Percentiles rank a stretch among this genome's conserved stretches.
These are phyloP conservation scores for Eupsilia transversa DNA, from an alignment of 2,888 invertebrate species.

Conservation along the genomic window DNA sequence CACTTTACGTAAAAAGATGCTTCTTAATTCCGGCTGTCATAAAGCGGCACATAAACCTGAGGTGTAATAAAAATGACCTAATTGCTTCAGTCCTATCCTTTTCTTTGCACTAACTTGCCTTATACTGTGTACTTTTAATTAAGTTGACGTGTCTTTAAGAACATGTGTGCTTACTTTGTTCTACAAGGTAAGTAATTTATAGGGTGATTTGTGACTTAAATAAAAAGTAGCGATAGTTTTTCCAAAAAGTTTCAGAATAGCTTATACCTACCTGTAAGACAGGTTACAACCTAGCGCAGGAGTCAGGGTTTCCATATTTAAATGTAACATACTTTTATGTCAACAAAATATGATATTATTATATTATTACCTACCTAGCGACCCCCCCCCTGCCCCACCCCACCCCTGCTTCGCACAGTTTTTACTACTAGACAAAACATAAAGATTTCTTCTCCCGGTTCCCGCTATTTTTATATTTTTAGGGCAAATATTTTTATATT, in stretches of 20 bases:
- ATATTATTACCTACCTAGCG: too few species aligned
- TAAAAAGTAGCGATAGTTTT: not conserved
- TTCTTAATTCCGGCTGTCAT: conserved; percentile 52
- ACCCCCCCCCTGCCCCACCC: too few species aligned
- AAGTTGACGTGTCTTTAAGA: conserved; percentile 16
- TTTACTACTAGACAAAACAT: not conserved
- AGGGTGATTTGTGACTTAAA: not conserved
- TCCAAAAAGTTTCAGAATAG: not conserved
- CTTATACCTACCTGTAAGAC: not conserved
- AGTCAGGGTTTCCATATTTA: too few species aligned
- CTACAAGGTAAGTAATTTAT: conserved; percentile 21
- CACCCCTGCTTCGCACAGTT: not conserved
- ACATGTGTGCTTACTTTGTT: conserved; percentile 4
- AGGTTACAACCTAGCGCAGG: too few species aligned
- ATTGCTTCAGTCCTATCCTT: conserved; percentile 31
- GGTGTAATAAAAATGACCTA: conserved; percentile 60
- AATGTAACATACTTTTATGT: too few species aligned
- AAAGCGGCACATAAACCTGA: conserved; percentile 40
- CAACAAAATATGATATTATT: too few species aligned
- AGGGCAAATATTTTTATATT: too few species aligned
- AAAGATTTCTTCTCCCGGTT: too few species aligned
- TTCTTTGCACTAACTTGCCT: conserved; percentile 10
- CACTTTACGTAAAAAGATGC: conserved; percentile 37
- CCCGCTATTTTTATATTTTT: too few species aligned
- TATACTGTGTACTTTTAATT: conserved; percentile 52